Evolutionary conservation across 2,888 invertebrate species (phyloP).

Genomic region (Folsomia candida): DNA sequence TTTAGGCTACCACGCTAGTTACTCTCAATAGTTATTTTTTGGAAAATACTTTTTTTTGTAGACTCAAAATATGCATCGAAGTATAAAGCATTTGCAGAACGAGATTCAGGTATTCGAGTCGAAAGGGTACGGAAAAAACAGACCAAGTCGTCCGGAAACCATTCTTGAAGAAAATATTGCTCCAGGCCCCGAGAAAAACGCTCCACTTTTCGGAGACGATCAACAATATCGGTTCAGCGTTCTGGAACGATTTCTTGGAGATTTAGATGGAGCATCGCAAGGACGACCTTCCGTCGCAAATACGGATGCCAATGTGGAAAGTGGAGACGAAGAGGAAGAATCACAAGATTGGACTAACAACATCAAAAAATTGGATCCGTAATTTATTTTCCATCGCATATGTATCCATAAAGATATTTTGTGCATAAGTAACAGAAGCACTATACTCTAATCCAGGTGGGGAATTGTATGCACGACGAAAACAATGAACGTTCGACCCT

Average conservation of each 20-base stretch:
- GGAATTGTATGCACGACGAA: conserved; percentile 16
- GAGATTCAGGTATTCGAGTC: conserved; percentile 1
- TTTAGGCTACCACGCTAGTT: not conserved
- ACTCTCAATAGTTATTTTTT: not conserved
- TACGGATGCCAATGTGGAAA: not conserved
- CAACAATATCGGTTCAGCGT: not conserved
- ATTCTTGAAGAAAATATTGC: not conserved
- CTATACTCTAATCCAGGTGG: conserved; percentile 10
- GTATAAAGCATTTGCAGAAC: conserved; percentile 2
- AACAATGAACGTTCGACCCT: not conserved
- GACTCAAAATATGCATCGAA: conserved; percentile 10
- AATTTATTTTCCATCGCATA: not conserved
- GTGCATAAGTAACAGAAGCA: not conserved
- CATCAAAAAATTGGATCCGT: conserved; percentile 29
- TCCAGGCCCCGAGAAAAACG: not conserved
- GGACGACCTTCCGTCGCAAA: not conserved
- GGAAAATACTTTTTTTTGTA: not conserved
- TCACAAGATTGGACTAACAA: conserved; percentile 9
- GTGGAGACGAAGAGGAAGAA: not conserved
- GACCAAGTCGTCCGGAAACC: not conserved
- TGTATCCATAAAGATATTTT: not conserved
- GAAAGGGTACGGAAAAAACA: not conserved
- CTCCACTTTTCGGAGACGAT: not conserved
- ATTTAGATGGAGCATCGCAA: not conserved
- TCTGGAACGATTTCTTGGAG: conserved; percentile 6